phyloP scores from a whole-genome alignment of 2,797 vertebrate genomes.

The Tinamus major region DNA sequence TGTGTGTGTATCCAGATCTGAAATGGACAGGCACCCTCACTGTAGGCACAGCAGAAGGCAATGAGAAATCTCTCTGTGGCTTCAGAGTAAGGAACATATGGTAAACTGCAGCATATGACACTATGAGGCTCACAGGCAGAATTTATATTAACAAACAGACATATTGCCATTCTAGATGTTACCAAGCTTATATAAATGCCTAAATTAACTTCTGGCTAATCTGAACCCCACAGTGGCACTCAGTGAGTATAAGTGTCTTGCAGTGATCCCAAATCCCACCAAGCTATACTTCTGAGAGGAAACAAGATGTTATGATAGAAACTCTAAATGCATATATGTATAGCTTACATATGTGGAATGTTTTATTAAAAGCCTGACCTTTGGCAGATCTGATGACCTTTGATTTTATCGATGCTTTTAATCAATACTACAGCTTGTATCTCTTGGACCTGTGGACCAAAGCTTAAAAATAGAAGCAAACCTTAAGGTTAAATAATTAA shows the following conservation, averaged over 20 bases:
- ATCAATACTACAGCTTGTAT: not conserved
- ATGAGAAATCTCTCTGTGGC: not conserved
- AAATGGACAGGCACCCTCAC: rapidly evolving
- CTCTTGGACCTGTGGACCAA: not conserved
- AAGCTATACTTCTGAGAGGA: not conserved
- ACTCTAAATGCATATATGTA: not conserved
- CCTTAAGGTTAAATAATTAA: not conserved
- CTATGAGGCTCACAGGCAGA: not conserved
- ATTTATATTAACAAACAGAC: not conserved
- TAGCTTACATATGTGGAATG: not conserved
- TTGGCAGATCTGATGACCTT: not conserved
- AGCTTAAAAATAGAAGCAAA: not conserved
- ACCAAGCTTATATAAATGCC: not conserved
- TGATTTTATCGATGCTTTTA: not conserved
- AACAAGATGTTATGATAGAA: not conserved
- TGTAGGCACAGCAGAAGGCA: not conserved
- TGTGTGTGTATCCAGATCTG: not conserved
- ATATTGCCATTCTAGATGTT: not conserved
- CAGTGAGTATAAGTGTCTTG: rapidly evolving
- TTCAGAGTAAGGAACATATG: not conserved
- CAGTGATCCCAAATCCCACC: not conserved
- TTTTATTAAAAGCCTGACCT: not conserved
- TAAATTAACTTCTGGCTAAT: not conserved
- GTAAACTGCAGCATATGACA: not conserved
- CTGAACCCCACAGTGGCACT: not conserved